Evolutionary conservation across 2,797 vertebrate species (phyloP), one percentile per base, ranked within the genome.

Genomic region (Syndactyla subalaris): DNA sequence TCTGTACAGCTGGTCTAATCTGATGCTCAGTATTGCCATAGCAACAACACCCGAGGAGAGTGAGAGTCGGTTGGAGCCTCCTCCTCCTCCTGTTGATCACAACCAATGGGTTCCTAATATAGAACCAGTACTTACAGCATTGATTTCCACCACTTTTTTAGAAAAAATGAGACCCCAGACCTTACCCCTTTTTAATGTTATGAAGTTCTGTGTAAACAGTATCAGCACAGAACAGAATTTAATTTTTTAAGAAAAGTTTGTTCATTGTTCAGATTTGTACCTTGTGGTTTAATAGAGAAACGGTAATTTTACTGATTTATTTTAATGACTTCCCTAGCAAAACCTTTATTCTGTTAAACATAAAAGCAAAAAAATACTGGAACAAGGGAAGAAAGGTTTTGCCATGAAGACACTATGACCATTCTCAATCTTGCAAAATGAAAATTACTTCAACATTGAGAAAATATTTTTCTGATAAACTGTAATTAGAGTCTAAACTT

Each of bases 11-110:
- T 92, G 91, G 68, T 89, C 81, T 89, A 70, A 84, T 88, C 91
- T 84, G 95, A 96, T 94, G 95, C 92, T 95, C 85, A 79, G 55
- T 46, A 93, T 95, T 95, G 88, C 88, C 85, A 96, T 96, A 90
- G 94, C 83, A 96, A 95, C 95, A 95, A 20, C 52, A 81, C 59
- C 2, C 6, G 79, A 80, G 58, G 65, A 80, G 82, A 83, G n/a
- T 0, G 0, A 66, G 51, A 30, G 71, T 68, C 4, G 12, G 15
- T 41, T 63, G 59, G 55, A 84, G 29, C 72, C 81, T 94, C 81
- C 74, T 85, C 80, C 73, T 84, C 30, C 89, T 93, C 73, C 78
- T 89, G 92, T 86, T 91, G 95, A 63, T 95, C 87, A 34, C 2
- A 5, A 39, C 92, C 91, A 91, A 57, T 70, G 59, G 62, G 29